Evolutionary conservation across 2,113 vertebrate species (phyloP).

Genomic region (Lethenteron camtschaticum): DNA sequence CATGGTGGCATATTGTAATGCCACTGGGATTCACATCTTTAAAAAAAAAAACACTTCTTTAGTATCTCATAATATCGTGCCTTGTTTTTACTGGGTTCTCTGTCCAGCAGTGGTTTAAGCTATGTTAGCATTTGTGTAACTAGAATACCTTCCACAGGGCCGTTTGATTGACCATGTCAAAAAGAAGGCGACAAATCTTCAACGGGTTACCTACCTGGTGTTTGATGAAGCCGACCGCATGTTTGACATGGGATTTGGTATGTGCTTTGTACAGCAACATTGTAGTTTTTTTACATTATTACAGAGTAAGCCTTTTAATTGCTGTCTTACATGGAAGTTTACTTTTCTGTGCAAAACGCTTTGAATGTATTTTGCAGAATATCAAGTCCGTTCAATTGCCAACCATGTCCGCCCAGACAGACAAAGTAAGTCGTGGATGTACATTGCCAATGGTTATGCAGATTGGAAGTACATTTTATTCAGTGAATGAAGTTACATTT

Average conservation of each 20-base stretch:
- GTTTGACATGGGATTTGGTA: constrained; percentile 99
- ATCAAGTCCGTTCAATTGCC: constrained; percentile 80
- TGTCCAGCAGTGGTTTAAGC: background rate
- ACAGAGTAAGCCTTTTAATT: background rate
- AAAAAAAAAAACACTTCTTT: background rate
- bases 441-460: too few relatives aligned
- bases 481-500: too few relatives aligned
- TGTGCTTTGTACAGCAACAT: constrained; percentile 12
- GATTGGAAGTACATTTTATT: too few relatives aligned
- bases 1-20: background rate
- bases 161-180: constrained; percentile 96
- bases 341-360: background rate
- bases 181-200: constrained; percentile 92
- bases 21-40: too few relatives aligned
- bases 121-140: background rate
- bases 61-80: background rate
- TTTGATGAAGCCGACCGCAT: constrained; percentile 98
- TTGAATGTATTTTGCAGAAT: constrained; percentile 36
- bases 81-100: background rate
- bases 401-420: constrained; percentile 88
- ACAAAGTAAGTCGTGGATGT: constrained; percentile 48
- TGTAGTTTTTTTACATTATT: background rate
- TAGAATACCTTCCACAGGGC: constrained; percentile 27
- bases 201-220: constrained; percentile 83
- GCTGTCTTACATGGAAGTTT: too few relatives aligned